These are phyloP conservation scores for Bufo gargarizans DNA, from an alignment of 2,113 vertebrate genomes.

Conservation along the genomic window DNA sequence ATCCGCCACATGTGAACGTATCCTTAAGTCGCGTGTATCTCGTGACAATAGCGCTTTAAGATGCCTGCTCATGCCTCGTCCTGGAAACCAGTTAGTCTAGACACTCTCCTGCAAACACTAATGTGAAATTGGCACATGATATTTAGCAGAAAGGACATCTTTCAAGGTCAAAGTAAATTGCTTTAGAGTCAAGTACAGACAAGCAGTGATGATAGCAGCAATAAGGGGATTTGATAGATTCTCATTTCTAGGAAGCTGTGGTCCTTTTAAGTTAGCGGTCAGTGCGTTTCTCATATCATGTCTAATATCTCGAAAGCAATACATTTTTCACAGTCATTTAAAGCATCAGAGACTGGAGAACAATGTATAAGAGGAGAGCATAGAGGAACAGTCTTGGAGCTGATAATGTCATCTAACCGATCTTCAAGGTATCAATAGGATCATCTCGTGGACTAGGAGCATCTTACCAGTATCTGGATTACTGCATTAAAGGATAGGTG, in stretches of 20 bases:
- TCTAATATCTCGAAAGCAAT: constrained; percentile 22
- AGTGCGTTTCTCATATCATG: constrained; percentile 10
- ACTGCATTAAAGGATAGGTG: background rate
- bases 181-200: constrained; percentile 30
- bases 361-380: background rate
- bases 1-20: too few relatives aligned
- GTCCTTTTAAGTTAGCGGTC: background rate
- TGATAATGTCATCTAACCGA: background rate
- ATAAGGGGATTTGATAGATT: constrained; percentile 18
- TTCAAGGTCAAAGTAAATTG: constrained; percentile 33
- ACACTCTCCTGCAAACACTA: constrained; percentile 21
- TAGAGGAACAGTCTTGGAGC: background rate
- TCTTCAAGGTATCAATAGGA: constrained; percentile 2
- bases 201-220: constrained; percentile 28
- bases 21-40: background rate
- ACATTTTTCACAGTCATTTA: constrained; percentile 25
- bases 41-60: background rate
- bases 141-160: constrained; percentile 17
- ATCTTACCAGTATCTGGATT: background rate
- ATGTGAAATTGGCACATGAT: constrained; percentile 30
- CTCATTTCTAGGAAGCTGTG: constrained; percentile 25
- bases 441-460: background rate
- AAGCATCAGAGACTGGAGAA: background rate
- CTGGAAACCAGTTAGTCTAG: constrained; percentile 1
- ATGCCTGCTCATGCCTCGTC: background rate